Conservation (phyloP, 35 echinoderm and acorn worm species). For the Eucidaris tribuloides region DNA sequence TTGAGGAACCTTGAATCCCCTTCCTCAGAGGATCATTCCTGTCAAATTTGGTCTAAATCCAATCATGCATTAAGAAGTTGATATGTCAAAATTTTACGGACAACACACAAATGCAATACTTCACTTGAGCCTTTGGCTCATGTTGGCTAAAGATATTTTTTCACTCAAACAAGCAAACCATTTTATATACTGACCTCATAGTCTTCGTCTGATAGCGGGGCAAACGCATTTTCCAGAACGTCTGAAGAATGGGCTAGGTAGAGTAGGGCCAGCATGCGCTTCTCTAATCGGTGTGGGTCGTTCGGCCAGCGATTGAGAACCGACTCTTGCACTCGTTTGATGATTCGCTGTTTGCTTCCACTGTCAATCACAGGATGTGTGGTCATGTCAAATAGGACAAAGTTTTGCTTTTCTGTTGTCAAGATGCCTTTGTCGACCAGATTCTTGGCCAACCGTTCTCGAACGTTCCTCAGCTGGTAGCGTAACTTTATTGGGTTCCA, state of each 20-base stretch:
- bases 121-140: too few species aligned
- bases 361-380: conserved; percentile 90
- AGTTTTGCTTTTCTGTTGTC: conserved; percentile 99
- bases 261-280: conserved; percentile 80
- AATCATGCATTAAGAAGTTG: too few species aligned
- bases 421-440: conserved; percentile 97
- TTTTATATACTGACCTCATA: conserved; percentile 98
- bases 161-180: too few species aligned
- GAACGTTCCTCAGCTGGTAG: conserved; percentile 94
- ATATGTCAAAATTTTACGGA: too few species aligned
- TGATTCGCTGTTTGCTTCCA: conserved; percentile 74
- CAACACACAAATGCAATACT: too few species aligned
- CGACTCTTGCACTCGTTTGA: conserved; percentile 91
- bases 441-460: conserved; percentile 96
- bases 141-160: too few species aligned
- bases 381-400: conserved; percentile 97
- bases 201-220: conserved; percentile 96
- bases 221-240: conserved; percentile 99
- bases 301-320: conserved; percentile 96
- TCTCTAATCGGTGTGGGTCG: conserved; percentile 83
- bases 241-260: conserved; percentile 98
- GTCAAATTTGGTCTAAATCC: too few species aligned
- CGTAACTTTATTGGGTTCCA: conserved; percentile 97
- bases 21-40: too few species aligned
- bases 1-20: too few species aligned